A percentile compares a stretch with the other conserved stretches of the same genome.
phyloP scores from a whole-genome alignment of 2,797 vertebrate genomes.

The Fistularia tabacaria region DNA sequence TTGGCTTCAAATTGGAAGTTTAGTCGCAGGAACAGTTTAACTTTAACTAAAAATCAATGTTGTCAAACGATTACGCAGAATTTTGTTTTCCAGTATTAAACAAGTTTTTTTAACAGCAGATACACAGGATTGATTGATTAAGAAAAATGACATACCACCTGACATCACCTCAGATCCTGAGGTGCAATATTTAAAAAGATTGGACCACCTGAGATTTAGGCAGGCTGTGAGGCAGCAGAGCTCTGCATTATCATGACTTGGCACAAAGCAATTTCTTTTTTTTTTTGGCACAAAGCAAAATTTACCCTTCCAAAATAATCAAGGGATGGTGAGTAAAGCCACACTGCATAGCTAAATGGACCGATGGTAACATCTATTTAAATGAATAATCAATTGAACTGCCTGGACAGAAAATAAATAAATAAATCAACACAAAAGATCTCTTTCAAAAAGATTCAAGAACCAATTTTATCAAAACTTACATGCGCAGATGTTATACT shows the following conservation, averaged over 20 bases:
- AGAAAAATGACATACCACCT: no score
- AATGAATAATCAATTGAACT: constrained; percentile 23
- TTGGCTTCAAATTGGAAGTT: no score
- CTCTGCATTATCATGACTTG: constrained; percentile 55
- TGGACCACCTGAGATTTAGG: constrained; percentile 45
- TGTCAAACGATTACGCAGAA: no score
- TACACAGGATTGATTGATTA: constrained; percentile 1
- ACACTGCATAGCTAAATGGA: constrained; percentile 27
- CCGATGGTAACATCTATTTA: constrained; percentile 24
- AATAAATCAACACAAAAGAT: no score
- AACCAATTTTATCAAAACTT: no score
- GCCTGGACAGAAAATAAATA: constrained; percentile 3
- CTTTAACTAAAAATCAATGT: no score
- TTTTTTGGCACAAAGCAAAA: constrained; percentile 38
- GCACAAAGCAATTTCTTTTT: constrained; percentile 19
- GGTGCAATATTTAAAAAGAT: constrained; percentile 4
- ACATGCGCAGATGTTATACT: no score
- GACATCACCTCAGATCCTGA: not conserved
- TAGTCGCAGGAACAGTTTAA: no score
- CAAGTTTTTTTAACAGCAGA: no score
- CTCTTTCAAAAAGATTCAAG: no score
- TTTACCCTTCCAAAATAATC: constrained; percentile 50
- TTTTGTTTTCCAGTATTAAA: no score
- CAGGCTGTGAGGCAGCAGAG: constrained; percentile 19
- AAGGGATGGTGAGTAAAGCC: constrained; percentile 30